Percentiles rank a stretch among this genome's conserved stretches.
phyloP scores from a whole-genome alignment of 2,113 vertebrate species.

The Serinus canaria region DNA sequence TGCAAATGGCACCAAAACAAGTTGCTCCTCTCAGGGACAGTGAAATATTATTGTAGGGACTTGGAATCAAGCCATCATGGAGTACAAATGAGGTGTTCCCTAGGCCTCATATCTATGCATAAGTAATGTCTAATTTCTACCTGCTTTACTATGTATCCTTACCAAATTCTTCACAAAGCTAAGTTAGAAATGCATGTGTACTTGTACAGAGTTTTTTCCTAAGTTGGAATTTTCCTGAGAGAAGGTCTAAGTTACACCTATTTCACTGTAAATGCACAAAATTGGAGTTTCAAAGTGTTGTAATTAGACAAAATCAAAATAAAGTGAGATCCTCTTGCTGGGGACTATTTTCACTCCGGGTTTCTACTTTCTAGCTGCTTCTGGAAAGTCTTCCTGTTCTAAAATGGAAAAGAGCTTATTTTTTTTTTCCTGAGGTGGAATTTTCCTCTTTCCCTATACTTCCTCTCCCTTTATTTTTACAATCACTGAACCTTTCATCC shows the following conservation, averaged over 20 bases:
- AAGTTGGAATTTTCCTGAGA: neutral
- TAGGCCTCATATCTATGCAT: neutral
- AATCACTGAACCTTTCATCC: neutral
- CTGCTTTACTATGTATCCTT: neutral
- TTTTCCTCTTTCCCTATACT: neutral
- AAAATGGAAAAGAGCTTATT: neutral
- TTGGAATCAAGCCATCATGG: neutral
- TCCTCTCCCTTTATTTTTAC: neutral
- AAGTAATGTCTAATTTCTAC: neutral
- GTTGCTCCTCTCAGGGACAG: neutral
- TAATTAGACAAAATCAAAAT: neutral
- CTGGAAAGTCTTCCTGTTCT: neutral
- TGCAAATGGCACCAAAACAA: neutral
- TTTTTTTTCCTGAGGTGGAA: neutral
- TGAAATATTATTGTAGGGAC: neutral
- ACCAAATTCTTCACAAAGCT: neutral
- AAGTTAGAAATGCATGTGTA: neutral
- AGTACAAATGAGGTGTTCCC: neutral
- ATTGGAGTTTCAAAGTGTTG: neutral
- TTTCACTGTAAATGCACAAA: neutral
- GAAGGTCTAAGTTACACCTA: neutral
- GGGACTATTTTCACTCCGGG: neutral
- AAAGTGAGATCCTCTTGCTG: neutral
- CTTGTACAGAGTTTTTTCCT: neutral
- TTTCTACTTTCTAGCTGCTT: neutral